These are phyloP conservation scores for Zaprionus lachaisei DNA, from an alignment of 1,140 invertebrate genomes.

Conservation along the genomic window DNA sequence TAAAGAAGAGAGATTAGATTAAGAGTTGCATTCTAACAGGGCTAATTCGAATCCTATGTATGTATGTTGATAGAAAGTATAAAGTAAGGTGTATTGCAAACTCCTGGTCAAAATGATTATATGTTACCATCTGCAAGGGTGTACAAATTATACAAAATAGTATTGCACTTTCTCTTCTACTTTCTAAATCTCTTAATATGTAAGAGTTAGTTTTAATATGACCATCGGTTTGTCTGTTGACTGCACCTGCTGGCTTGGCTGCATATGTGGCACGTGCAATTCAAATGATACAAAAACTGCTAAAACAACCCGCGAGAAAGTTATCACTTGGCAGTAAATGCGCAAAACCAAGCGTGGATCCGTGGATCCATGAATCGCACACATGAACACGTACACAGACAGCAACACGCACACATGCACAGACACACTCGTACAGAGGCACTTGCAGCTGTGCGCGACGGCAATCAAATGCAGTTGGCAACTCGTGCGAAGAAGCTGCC, in stretches of 20 bases:
- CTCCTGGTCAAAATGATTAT: too few species aligned
- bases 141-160: too few species aligned
- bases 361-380: conserved; percentile 52
- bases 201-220: not conserved
- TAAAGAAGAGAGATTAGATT: too few species aligned
- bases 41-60: too few species aligned
- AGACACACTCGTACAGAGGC: conserved; percentile 11
- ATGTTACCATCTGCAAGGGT: too few species aligned
- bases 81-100: too few species aligned
- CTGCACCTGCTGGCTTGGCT: not conserved
- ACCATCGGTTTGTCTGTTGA: not conserved
- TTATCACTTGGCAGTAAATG: conserved; percentile 75
- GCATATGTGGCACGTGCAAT: conserved; percentile 41
- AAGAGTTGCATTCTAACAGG: too few species aligned
- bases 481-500: conserved; percentile 55
- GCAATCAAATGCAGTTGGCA: conserved; percentile 77
- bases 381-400: conserved; percentile 24
- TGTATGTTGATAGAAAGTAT: too few species aligned
- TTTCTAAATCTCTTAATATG: not conserved
- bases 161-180: too few species aligned
- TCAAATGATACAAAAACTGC: conserved; percentile 49
- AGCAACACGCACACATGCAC: conserved; percentile 24
- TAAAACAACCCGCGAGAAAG: conserved; percentile 75
- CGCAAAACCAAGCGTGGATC: conserved; percentile 65
- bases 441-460: conserved; percentile 22